Evolutionary conservation across 37 sponge, comb jelly and placozoan genomes (phyloP).

Genomic region (Agelas oroides): DNA sequence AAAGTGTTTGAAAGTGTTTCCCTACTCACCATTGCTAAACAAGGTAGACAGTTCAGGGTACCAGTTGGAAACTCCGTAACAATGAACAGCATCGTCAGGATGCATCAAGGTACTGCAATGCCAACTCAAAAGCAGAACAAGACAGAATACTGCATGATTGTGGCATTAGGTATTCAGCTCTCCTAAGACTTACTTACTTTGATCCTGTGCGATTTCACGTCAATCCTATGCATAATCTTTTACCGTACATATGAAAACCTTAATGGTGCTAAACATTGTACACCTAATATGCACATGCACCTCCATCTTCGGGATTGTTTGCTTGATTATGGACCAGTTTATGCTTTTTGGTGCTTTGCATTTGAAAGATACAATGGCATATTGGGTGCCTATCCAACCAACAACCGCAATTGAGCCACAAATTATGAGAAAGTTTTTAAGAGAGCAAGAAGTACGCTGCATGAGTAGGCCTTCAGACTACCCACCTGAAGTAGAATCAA

Average conservation of each 20-base stretch:
- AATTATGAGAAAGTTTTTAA: conserved; percentile 26
- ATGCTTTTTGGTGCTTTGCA: conserved; percentile 55
- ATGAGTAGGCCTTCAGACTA: background rate
- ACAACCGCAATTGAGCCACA: conserved; percentile 28
- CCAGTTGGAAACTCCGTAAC: conserved; percentile 27
- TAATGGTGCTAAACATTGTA: conserved; percentile 9
- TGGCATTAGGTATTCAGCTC: conserved; percentile 51
- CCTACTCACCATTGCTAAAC: background rate
- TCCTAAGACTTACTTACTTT: conserved; percentile 43
- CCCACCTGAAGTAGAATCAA: too few relatives aligned
- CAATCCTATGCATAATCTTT: conserved; percentile 68
- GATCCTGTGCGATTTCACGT: conserved; percentile 43
- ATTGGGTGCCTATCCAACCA: background rate
- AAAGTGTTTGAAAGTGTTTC: conserved; percentile 64
- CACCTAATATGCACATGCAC: conserved; percentile 37
- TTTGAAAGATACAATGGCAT: conserved; percentile 70
- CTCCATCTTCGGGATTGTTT: conserved; percentile 44
- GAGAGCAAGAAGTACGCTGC: background rate
- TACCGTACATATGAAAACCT: conserved; percentile 35
- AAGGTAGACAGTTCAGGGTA: conserved; percentile 48
- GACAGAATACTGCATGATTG: conserved; percentile 6
- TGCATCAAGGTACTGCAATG: background rate
- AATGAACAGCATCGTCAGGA: background rate
- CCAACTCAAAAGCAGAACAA: conserved; percentile 13
- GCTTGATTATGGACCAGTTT: conserved; percentile 48